phyloP scores from a whole-genome alignment of 2,797 vertebrate genomes.

The Trachurus trachurus region DNA sequence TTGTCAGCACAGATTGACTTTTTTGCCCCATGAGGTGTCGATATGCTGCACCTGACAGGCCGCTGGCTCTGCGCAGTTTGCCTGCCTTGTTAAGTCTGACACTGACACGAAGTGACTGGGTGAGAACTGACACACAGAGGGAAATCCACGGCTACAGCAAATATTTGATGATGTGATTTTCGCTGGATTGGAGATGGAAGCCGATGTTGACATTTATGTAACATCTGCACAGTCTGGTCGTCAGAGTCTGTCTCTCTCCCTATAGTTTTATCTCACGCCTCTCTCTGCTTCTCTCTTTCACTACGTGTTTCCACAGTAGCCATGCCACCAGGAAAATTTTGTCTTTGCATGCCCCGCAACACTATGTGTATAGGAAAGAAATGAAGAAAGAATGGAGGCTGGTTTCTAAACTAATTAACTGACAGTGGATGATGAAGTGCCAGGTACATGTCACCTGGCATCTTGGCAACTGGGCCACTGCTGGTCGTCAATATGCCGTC shows the following conservation, averaged over 20 bases:
- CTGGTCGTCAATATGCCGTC: slow-evolving; percentile 2
- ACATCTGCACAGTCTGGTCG: slow-evolving; percentile 64
- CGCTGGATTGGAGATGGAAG: slow-evolving; percentile 72
- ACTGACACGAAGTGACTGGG: slow-evolving; percentile 75
- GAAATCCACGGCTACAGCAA: slow-evolving; percentile 78
- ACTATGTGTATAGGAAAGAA: slow-evolving; percentile 1
- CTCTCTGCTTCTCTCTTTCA: not conserved
- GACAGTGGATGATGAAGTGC: slow-evolving; percentile 11
- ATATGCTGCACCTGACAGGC: slow-evolving; percentile 81
- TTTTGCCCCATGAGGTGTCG: slow-evolving; percentile 79
- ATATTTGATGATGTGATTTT: slow-evolving; percentile 87
- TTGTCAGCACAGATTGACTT: slow-evolving; percentile 81
- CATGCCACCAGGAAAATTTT: not conserved
- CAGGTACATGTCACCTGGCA: not conserved
- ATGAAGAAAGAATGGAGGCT: not conserved
- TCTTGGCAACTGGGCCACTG: slow-evolving; percentile 1
- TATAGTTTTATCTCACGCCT: slow-evolving; percentile 5
- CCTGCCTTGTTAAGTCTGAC: slow-evolving; percentile 80
- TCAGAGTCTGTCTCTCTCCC: slow-evolving; percentile 44
- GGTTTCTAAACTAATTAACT: slow-evolving; percentile 25
- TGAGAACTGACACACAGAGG: slow-evolving; percentile 65
- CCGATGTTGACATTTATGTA: slow-evolving; percentile 77
- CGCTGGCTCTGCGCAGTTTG: slow-evolving; percentile 71
- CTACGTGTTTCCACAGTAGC: slow-evolving; percentile 16
- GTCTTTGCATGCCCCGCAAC: not conserved